Evolutionary conservation across 2,888 invertebrate genomes (phyloP).

Genomic region (Cabera pusaria): DNA sequence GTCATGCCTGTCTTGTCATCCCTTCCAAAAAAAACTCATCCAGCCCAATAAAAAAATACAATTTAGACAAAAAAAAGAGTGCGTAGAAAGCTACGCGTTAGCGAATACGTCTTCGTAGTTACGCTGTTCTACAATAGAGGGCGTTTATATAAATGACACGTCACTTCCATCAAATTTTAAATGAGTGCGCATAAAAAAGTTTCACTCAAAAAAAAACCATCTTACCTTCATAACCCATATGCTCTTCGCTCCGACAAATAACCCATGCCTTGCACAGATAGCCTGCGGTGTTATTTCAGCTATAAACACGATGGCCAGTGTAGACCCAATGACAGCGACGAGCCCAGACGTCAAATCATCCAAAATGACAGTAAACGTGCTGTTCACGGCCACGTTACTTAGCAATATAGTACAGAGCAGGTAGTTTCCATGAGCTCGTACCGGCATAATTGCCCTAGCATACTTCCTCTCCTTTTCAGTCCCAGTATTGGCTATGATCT

Average conservation of each 20-base stretch:
- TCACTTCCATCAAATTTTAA: too few species aligned
- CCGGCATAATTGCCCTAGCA: slow-evolving; percentile 95
- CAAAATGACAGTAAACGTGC: slow-evolving; percentile 96
- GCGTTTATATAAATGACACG: too few species aligned
- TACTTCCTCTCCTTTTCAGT: slow-evolving; percentile 91
- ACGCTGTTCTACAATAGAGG: too few species aligned
- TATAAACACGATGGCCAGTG: slow-evolving; percentile 96
- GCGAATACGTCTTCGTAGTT: too few species aligned
- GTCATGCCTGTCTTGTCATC: too few species aligned
- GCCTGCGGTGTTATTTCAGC: slow-evolving; percentile 99
- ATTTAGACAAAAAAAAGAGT: too few species aligned
- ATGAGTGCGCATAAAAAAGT: too few species aligned
- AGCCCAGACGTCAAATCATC: slow-evolving; percentile 97
- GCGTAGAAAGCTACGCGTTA: too few species aligned
- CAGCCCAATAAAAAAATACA: too few species aligned
- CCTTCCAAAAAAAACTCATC: too few species aligned
- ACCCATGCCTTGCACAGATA: slow-evolving; percentile 96
- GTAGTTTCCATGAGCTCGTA: slow-evolving; percentile 96
- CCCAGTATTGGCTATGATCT: slow-evolving; percentile 97
- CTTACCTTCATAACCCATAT: slow-evolving; percentile 93
- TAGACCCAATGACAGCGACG: slow-evolving; percentile 95
- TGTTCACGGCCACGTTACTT: slow-evolving; percentile 97
- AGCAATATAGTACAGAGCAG: slow-evolving; percentile 92
- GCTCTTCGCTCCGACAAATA: slow-evolving; percentile 97
- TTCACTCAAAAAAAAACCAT: not conserved